Percentiles rank a stretch among this genome's conserved stretches.
phyloP scores from a whole-genome alignment of 30 jellyfish, hydroid and myxozoan species.

The Pseudorhiza aurosa region DNA sequence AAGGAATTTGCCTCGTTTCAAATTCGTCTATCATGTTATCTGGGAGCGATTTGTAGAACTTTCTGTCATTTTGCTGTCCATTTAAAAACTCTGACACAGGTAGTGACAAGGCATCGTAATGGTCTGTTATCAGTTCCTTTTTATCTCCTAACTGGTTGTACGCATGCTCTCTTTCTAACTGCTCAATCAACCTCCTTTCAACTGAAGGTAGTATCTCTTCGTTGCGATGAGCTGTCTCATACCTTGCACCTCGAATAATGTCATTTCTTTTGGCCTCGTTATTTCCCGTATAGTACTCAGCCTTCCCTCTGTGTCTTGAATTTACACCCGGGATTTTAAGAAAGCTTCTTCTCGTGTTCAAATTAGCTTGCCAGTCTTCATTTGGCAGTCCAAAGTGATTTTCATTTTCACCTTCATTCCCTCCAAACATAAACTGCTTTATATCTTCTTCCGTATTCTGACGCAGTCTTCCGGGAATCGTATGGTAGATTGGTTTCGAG shows the following conservation, averaged over 20 bases:
- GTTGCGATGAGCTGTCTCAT: background rate
- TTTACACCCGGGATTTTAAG: conserved; percentile 24
- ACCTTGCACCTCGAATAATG: background rate
- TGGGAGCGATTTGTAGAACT: conserved; percentile 52
- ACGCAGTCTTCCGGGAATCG: conserved; percentile 6
- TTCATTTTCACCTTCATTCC: conserved; percentile 9
- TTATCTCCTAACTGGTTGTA: conserved; percentile 41
- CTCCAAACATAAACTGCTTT: conserved; percentile 54
- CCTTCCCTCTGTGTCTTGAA: background rate
- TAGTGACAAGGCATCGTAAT: conserved; percentile 38
- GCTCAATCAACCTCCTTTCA: conserved; percentile 17
- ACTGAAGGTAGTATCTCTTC: conserved; percentile 2
- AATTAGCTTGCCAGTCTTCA: conserved; percentile 52
- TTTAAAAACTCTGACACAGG: conserved; percentile 62
- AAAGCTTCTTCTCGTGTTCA: conserved; percentile 12
- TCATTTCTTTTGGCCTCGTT: conserved; percentile 12
- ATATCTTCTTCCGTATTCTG: conserved; percentile 39
- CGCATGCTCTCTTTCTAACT: background rate
- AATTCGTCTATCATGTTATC: conserved; percentile 8
- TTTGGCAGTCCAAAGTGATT: conserved; percentile 45
- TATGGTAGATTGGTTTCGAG: conserved; percentile 89
- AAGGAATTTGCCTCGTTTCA: conserved; percentile 14
- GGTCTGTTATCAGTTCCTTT: conserved; percentile 66
- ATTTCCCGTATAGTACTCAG: background rate
- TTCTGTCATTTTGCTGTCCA: conserved; percentile 34